Base-by-base conservation (phyloP, 1,140 invertebrate species). In the Gonioctena quinquepunctata region DNA sequence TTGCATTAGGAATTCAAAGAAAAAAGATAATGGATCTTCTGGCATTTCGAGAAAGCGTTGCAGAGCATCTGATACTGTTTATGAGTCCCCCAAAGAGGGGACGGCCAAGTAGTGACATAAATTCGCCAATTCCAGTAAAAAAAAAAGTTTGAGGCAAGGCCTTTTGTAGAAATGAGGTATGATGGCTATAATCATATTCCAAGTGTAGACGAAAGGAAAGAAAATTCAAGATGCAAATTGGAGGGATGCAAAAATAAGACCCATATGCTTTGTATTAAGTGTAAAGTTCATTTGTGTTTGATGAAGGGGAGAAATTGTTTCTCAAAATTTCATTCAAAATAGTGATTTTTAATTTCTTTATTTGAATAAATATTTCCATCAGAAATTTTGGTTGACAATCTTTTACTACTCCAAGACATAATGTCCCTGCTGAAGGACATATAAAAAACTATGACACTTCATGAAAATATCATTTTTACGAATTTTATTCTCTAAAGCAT, bases 161-260 rank as follows among this genome's bases (percentile, higher is more conserved):
- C 33, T 13, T 42, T 42, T 42, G 33, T 13, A 42, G 33, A 42
- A 42, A 42, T 42, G 33, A 42, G 33, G 33, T 42, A 42, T 42
- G 11, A 42, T 42, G 33, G 33, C 33, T 42, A 42, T 42, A 42
- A 13, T 42, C 33, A 42, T 42, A 13, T 42, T 42, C 33, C 33
- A 42, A 42, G n/a, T 42, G 33, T 42, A n/a, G 33, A 42, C n/a
- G 33, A 42, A 42, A 42, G 33, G 11, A 42, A 42, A 42, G 33
- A 42, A 42, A 42, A 42, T 42, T 42, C 33, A 8, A 42, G 50
- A 54, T 54, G 50, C 16, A 54, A 54, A 54, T 54, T 71, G 16
- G 49, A 64, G 60, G 27, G 63, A 65, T 65, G 42, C 33, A 49
- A 63, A 63, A 42, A 63, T 63, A 63, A 33, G 61, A 63, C 61